Evolutionary conservation across 1,140 invertebrate genomes (phyloP).

Genomic region (Anagrus nilaparvatae): DNA sequence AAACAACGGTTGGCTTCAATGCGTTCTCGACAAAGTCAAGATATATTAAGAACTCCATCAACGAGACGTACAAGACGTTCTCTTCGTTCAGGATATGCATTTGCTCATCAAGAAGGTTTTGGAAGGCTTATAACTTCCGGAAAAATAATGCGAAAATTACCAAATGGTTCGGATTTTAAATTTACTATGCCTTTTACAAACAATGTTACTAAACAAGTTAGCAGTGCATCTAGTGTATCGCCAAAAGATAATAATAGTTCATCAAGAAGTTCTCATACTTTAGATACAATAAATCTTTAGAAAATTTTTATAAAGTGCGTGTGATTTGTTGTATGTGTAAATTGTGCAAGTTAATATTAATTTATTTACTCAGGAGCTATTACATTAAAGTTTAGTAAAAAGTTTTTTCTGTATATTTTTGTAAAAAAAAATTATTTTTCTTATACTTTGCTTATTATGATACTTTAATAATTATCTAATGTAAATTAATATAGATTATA

Average conservation of each 20-base stretch:
- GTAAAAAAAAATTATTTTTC: no score
- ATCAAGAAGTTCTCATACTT: constrained; percentile 46
- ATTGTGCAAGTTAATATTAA: no score
- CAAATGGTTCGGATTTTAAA: constrained; percentile 47
- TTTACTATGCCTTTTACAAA: constrained; percentile 40
- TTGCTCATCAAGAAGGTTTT: constrained; percentile 96
- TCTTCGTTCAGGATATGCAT: constrained; percentile 94
- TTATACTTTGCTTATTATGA: no score
- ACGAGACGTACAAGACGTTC: constrained; percentile 77
- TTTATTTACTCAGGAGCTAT: no score
- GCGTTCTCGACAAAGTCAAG: constrained; percentile 60
- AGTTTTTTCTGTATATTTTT: no score
- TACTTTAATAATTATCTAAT: no score
- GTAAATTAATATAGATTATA: no score
- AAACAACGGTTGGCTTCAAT: constrained; percentile 64
- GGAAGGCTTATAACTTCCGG: constrained; percentile 95
- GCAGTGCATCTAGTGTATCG: constrained; percentile 36
- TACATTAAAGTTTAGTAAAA: no score
- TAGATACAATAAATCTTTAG: constrained; percentile 55
- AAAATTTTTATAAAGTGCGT: constrained; percentile 5
- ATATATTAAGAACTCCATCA: constrained; percentile 73
- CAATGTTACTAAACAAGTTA: constrained; percentile 36
- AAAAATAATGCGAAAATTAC: constrained; percentile 87
- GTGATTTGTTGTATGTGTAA: no score
- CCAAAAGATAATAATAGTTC: constrained; percentile 38